phyloP scores from a whole-genome alignment of 53 echinoderm and acorn worm species.

The Actinopyga echinites region DNA sequence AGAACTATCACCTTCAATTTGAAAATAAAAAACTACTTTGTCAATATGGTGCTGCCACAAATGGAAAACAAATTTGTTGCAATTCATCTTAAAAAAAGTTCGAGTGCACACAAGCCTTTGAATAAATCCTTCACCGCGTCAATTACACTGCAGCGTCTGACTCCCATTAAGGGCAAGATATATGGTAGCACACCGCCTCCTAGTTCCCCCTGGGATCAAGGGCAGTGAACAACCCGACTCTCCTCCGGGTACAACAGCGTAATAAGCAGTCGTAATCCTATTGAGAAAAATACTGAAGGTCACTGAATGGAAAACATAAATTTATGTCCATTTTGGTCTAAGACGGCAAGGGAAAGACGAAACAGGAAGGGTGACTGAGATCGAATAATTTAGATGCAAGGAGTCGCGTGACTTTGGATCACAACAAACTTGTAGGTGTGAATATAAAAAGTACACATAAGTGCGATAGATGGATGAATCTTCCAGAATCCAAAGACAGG shows the following conservation, averaged over 20 bases:
- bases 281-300: slow-evolving; percentile 2
- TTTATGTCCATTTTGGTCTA: slow-evolving; percentile 3
- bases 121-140: slow-evolving; percentile 7
- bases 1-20: no score
- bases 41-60: neutral
- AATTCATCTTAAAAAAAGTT: slow-evolving; percentile 1
- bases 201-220: no score
- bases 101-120: neutral
- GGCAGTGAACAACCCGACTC: no score
- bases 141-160: neutral
- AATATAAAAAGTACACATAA: no score
- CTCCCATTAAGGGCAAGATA: neutral
- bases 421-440: no score
- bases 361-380: no score
- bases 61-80: neutral
- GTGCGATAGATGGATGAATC: no score
- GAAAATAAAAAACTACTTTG: no score
- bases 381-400: no score
- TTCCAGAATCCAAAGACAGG: no score
- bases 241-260: neutral
- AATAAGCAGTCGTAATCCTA: neutral
- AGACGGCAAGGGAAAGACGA: neutral
- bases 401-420: no score
- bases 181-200: no score
- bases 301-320: slow-evolving; percentile 17